Evolutionary conservation across 37 sponge, comb jelly and placozoan genomes (phyloP), one percentile per base, ranked within the genome.

Genomic region (Halichondria panicea): DNA sequence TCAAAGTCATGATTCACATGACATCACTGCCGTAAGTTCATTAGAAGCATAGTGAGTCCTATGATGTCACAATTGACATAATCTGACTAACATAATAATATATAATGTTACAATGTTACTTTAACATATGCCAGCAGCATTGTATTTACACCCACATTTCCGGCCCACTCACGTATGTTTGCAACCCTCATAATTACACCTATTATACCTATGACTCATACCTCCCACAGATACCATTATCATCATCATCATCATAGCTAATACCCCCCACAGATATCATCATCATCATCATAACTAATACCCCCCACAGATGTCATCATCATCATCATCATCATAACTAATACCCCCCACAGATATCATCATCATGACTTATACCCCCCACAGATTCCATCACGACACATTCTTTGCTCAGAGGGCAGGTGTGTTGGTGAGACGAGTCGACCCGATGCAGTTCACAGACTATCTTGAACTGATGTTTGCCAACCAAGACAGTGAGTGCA

Each of bases 351-450:
- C 60, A 44, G 32, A 31, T 43, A 43, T 15, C 9, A 43, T 8
- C 8, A 19, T 63, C 48, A 57, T 64, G 3, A 43, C 58, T n/a
- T n/a, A n/a, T n/a, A 21, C 40, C 36, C 66, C 0, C 52, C 6
- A 3, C 56, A 85, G 86, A 28, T 78, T 79, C 74, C 86, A 85
- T 37, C 86, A 85, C 79, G 79, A 85, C 72, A 80, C 86, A 3
- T 85, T 57, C 57, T 85, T 85, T 61, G 44, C 77, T 63, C 79
- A 78, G 73, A 57, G 67, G 34, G 86, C 67, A 1, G 78, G 79
- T 32, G 79, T 71, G 45, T 68, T 66, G 0, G 68, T 85, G 27
- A 71, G 79, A 25, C 63, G 27, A 1, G 13, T 28, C 3, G 37
- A 46, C 24, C 66, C 32, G 0, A 21, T 0, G 21, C 21, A 63